Percentiles rank a stretch among this genome's conserved stretches.
phyloP scores from a whole-genome alignment of 2,113 vertebrate genomes.

The Petaurus breviceps region DNA sequence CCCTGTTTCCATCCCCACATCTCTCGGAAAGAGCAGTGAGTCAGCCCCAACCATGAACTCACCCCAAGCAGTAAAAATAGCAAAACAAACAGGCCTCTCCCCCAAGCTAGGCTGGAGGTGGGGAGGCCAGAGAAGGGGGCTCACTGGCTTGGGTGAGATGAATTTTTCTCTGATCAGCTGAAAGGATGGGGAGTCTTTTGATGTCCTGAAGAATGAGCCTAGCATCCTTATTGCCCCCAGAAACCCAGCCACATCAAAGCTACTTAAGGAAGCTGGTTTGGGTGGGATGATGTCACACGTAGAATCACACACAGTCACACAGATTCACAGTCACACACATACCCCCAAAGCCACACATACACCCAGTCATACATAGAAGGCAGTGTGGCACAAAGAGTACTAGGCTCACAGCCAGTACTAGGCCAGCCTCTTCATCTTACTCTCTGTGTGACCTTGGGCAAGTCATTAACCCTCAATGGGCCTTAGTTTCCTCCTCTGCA shows the following conservation, averaged over 20 bases:
- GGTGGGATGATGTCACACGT: constrained; percentile 44
- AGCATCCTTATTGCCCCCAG: constrained; percentile 61
- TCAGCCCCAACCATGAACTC: constrained; percentile 78
- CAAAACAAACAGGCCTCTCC: constrained; percentile 71
- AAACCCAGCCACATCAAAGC: constrained; percentile 79
- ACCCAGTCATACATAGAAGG: constrained; percentile 40
- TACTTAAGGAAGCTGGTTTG: constrained; percentile 59
- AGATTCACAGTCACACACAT: constrained; percentile 57
- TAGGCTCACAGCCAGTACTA: neutral
- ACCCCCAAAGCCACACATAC: constrained; percentile 22
- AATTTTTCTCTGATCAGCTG: constrained; percentile 29
- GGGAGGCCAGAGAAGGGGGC: constrained; percentile 7
- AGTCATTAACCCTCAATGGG: neutral
- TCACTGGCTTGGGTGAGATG: constrained; percentile 12
- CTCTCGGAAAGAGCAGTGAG: constrained; percentile 76
- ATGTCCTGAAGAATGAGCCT: constrained; percentile 64
- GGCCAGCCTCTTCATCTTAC: neutral
- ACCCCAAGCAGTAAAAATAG: constrained; percentile 73
- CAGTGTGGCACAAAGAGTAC: neutral
- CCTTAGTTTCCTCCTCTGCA: neutral
- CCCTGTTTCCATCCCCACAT: constrained; percentile 60
- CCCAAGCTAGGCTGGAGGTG: constrained; percentile 15
- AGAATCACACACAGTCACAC: constrained; percentile 68
- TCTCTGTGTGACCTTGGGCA: neutral
- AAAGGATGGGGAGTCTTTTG: constrained; percentile 62